These are phyloP conservation scores for Anguilla japonica DNA, from an alignment of 2,113 vertebrate species.

Conservation along the genomic window DNA sequence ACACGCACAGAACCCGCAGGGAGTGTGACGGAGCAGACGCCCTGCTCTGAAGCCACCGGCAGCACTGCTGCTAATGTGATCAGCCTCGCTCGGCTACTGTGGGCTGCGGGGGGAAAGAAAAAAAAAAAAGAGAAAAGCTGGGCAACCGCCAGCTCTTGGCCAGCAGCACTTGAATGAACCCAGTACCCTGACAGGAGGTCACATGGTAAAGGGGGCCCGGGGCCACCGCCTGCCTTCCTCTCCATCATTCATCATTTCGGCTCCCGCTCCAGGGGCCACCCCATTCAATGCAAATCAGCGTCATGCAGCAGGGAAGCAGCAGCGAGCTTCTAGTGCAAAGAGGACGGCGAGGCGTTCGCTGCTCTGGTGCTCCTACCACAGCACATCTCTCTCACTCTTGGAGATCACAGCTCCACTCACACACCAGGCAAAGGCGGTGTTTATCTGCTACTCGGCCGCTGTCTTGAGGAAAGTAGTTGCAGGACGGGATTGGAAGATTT, in stretches of 20 bases:
- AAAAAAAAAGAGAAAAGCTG: slow-evolving; percentile 46
- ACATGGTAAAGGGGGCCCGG: slow-evolving; percentile 65
- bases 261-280: slow-evolving; percentile 39
- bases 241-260: slow-evolving; percentile 70
- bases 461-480: not conserved
- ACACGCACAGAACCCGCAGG: slow-evolving; percentile 47
- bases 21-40: slow-evolving; percentile 57
- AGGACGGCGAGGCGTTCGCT: slow-evolving; percentile 35
- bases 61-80: slow-evolving; percentile 68
- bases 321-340: slow-evolving; percentile 42
- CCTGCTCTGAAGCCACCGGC: slow-evolving; percentile 62
- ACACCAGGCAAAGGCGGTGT: not conserved
- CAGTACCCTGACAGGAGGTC: slow-evolving; percentile 71
- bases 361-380: not conserved
- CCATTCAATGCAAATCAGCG: slow-evolving; percentile 68
- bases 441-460: not conserved
- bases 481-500: not conserved
- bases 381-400: not conserved
- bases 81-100: slow-evolving; percentile 67
- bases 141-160: slow-evolving; percentile 62
- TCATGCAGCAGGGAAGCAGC: slow-evolving; percentile 52
- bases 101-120: slow-evolving; percentile 57
- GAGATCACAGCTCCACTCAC: not conserved
- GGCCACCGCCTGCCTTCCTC: slow-evolving; percentile 56
- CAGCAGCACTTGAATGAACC: slow-evolving; percentile 73